Evolutionary conservation across 2,113 vertebrate species (phyloP).

Genomic region (Mesoclemmys tuberculata): DNA sequence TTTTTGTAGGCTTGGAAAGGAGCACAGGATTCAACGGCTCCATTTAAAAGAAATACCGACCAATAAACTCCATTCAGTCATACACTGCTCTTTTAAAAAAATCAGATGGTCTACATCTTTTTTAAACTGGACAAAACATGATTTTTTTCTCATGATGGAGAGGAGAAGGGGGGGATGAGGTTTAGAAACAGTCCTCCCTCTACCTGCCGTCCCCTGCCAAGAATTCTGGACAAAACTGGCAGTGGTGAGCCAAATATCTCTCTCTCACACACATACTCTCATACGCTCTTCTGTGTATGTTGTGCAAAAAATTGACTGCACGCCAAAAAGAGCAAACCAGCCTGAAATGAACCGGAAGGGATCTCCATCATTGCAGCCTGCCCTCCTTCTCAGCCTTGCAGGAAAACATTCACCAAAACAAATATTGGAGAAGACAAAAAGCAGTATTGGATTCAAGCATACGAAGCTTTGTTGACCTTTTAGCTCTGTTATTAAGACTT

Average conservation of each 20-base stretch:
- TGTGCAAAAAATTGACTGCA: constrained; percentile 5
- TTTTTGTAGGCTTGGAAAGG: constrained; percentile 46
- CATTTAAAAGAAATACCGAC: constrained; percentile 47
- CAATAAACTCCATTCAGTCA: constrained; percentile 43
- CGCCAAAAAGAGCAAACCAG: constrained; percentile 28
- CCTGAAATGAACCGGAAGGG: constrained; percentile 52
- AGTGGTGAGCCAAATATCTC: constrained; percentile 53
- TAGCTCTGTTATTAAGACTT: constrained; percentile 86
- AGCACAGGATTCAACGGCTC: constrained; percentile 49
- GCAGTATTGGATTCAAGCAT: constrained; percentile 80
- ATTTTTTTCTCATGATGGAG: constrained; percentile 57
- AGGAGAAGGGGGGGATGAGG: constrained; percentile 57
- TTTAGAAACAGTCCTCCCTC: constrained; percentile 42
- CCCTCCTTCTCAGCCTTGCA: constrained; percentile 55
- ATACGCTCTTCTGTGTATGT: background rate
- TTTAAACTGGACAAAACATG: constrained; percentile 64
- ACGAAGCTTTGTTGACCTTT: constrained; percentile 79
- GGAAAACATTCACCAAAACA: constrained; percentile 38
- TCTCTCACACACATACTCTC: background rate
- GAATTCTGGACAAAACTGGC: constrained; percentile 75
- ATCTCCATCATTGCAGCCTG: constrained; percentile 70
- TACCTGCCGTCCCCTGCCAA: background rate
- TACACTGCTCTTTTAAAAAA: constrained; percentile 47
- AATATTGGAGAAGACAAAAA: constrained; percentile 72
- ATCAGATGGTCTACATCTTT: constrained; percentile 44